Base-by-base conservation (phyloP, 1,140 invertebrate genomes). In the Saxidomus purpurata region DNA sequence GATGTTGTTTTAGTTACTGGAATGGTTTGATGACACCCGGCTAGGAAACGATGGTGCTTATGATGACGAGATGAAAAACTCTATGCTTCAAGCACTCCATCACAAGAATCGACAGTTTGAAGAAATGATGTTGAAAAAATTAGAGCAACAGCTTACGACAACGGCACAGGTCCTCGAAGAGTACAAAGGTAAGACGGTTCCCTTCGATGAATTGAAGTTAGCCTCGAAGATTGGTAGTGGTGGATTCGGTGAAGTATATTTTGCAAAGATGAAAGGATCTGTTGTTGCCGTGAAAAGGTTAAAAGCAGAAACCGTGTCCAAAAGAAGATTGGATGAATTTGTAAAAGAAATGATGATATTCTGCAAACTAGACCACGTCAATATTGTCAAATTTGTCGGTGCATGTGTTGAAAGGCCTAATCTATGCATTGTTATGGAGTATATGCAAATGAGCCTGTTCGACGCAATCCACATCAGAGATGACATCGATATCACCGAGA, bases 371-470 rank as follows among this genome's bases (percentile, higher is more conserved):
- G 76, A 89, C 34, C 90, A 93, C 47, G 82, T 76, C 0, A 92
- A 91, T 61, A 90, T 93, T 31, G 91, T 93, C 31, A 59, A 63
- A n/a, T 93, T 92, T 52, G 40, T 92, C 0, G 92, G 91, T 9
- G 91, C 91, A 8, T 91, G 87, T 55, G 52, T 59, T 25, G 74
- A 69, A 17, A 88, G 69, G 2, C 90, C 90, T 25, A 82, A 92
- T 49, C 67, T 92, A 6, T 83, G 84, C n/a, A 93, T 92, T 28
- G 90, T 93, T 2, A 91, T 92, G 89, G 91, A 93, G 71, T 91
- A 89, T 63, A 93, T 93, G 92, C 85, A 90, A 19, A 82, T 82
- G 40, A 92, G 91, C 71, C 36, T 93, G 74, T 90, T 82, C 80
- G 91, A 93, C 31, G 88, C 91, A 9, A 43, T 93, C 4, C 92